Percentiles rank a stretch among this genome's conserved stretches.
phyloP scores from a whole-genome alignment of 1,140 invertebrate species.

The Leptinotarsa texana region DNA sequence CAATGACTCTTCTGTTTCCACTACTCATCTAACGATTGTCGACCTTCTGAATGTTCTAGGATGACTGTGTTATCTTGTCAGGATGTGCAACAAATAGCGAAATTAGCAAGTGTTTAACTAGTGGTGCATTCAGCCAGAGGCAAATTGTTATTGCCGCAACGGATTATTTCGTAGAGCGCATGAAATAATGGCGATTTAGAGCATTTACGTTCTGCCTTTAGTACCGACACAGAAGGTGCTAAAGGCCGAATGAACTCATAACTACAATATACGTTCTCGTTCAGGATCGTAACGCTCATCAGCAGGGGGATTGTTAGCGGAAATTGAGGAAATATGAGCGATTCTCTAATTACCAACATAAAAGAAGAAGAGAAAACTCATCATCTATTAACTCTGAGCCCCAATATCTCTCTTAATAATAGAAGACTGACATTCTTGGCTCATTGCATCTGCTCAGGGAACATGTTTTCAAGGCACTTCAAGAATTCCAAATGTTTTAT shows the following conservation, averaged over 20 bases:
- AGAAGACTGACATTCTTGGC: no score
- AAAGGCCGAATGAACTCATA: not conserved
- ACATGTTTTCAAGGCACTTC: no score
- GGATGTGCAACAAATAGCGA: not conserved
- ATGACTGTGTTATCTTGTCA: not conserved
- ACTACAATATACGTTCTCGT: not conserved
- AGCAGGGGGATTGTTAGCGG: no score
- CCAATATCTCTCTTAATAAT: no score
- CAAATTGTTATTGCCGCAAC: constrained; percentile 17
- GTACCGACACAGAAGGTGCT: not conserved
- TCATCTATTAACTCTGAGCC: no score
- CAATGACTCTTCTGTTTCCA: not conserved
- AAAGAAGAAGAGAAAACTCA: no score
- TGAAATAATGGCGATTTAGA: constrained; percentile 3
- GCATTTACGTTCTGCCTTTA: not conserved
- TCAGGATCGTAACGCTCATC: no score
- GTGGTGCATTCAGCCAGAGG: not conserved
- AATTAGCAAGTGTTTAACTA: constrained; percentile 14
- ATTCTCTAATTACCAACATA: no score
- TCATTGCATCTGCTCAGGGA: no score
- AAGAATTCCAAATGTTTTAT: no score
- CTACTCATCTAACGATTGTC: not conserved
- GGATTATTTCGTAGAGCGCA: constrained; percentile 11
- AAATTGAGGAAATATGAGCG: no score
- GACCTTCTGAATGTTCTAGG: not conserved